Percentiles rank a stretch among this genome's conserved stretches.
phyloP scores from a whole-genome alignment of 2,113 vertebrate genomes.

The Reinhardtius hippoglossoides region DNA sequence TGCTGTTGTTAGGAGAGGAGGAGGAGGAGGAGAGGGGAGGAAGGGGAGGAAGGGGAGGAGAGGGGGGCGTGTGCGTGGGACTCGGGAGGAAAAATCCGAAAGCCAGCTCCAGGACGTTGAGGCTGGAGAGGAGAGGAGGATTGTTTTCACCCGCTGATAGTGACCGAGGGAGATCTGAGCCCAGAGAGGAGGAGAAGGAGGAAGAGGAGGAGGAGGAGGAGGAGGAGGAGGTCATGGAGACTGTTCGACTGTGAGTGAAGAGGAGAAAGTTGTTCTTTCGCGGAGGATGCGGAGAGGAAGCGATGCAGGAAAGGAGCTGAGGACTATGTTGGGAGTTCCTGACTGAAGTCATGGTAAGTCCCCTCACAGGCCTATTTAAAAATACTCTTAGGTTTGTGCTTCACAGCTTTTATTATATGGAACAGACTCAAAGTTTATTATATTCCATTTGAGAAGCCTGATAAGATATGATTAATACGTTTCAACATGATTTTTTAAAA shows the following conservation, averaged over 20 bases:
- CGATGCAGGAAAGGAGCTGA: slow-evolving; percentile 59
- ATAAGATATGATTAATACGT: no score
- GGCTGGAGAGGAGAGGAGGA: slow-evolving; percentile 44
- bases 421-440: no score
- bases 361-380: no score
- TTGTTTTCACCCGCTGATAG: background rate
- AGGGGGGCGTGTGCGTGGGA: slow-evolving; percentile 51
- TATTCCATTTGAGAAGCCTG: no score
- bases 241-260: background rate
- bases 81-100: slow-evolving; percentile 10
- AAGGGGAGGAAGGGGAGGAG: background rate
- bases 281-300: slow-evolving; percentile 63
- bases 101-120: slow-evolving; percentile 61
- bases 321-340: slow-evolving; percentile 72
- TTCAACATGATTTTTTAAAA: no score
- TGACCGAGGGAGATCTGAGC: background rate
- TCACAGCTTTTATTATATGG: no score
- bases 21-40: background rate
- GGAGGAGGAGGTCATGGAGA: background rate
- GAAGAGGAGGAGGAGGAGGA: no score
- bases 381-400: no score
- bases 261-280: slow-evolving; percentile 20
- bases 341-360: slow-evolving; percentile 78
- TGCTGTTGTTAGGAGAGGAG: slow-evolving; percentile 65
- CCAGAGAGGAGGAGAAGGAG: background rate